Percentiles rank a stretch among this genome's conserved stretches.
These are phyloP conservation scores for Morus bassanus DNA, from an alignment of 2,797 vertebrate species.

Conservation along the genomic window DNA sequence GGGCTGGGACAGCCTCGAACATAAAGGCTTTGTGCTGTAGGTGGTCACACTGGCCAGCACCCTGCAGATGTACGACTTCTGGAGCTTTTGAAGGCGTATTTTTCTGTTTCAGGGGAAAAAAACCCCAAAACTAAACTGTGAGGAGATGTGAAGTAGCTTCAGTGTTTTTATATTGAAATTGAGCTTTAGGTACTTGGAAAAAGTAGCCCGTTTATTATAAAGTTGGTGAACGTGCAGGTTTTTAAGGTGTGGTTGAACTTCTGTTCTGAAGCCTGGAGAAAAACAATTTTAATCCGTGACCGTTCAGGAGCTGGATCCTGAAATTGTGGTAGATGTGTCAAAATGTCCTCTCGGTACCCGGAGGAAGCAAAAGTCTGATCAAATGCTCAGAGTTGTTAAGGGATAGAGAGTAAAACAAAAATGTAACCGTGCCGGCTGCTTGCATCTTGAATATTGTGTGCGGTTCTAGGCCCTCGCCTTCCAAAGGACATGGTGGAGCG, in stretches of 20 bases:
- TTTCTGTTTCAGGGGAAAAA: background rate
- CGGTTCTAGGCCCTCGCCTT: background rate
- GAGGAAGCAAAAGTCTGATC: background rate
- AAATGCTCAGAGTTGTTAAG: background rate
- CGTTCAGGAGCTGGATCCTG: background rate
- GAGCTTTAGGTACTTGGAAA: background rate
- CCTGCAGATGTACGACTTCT: background rate
- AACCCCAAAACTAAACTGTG: background rate
- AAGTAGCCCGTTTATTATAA: background rate
- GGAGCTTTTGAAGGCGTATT: background rate
- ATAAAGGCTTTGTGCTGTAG: background rate
- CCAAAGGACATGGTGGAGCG: background rate
- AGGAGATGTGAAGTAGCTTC: background rate
- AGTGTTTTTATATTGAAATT: background rate
- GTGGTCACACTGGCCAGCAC: background rate
- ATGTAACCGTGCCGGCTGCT: background rate
- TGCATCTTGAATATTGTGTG: background rate
- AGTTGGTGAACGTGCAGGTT: background rate
- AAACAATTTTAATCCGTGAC: background rate
- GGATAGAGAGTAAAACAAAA: background rate
- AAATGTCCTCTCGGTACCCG: background rate
- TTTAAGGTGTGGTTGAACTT: background rate
- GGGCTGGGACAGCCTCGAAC: background rate
- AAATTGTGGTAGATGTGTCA: background rate
- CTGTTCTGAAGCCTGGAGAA: background rate